Evolutionary conservation across 1,140 invertebrate genomes (phyloP).

Genomic region (Octopus sinensis): DNA sequence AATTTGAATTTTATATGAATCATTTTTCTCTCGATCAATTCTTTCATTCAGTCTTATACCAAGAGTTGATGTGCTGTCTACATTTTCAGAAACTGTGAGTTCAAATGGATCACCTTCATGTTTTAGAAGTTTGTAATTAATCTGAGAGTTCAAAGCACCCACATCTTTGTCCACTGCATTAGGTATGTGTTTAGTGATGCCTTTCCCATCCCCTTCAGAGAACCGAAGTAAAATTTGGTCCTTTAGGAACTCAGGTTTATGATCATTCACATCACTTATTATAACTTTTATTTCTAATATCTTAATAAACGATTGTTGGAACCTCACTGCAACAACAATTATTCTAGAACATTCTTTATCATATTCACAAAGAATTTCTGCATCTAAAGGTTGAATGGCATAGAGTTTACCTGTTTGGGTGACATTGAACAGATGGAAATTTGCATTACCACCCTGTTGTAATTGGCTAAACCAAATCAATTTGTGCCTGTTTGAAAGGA

Average conservation of each 20-base stretch:
- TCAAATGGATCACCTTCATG: constrained; percentile 26
- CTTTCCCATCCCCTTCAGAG: background rate
- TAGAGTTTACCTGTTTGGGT: no score
- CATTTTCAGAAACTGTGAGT: constrained; percentile 20
- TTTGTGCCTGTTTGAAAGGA: no score
- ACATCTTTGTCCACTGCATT: background rate
- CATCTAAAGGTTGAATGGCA: no score
- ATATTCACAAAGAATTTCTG: no score
- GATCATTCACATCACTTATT: constrained; percentile 88
- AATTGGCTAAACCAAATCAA: no score
- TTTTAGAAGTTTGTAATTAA: background rate
- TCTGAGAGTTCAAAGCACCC: background rate
- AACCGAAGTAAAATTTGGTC: background rate
- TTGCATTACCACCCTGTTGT: no score
- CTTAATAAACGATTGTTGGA: constrained; percentile 72
- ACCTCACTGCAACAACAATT: no score
- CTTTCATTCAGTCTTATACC: constrained; percentile 52
- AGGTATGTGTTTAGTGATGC: background rate
- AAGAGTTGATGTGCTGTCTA: constrained; percentile 19
- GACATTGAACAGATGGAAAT: no score
- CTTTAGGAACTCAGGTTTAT: constrained; percentile 73
- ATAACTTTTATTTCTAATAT: constrained; percentile 92
- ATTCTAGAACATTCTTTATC: no score
- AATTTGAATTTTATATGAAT: constrained; percentile 63
- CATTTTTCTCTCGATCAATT: constrained; percentile 79